Percentiles rank a stretch among this genome's conserved stretches.
phyloP scores from a whole-genome alignment of 2,888 invertebrate species.

The Ptychoptera contaminata region DNA sequence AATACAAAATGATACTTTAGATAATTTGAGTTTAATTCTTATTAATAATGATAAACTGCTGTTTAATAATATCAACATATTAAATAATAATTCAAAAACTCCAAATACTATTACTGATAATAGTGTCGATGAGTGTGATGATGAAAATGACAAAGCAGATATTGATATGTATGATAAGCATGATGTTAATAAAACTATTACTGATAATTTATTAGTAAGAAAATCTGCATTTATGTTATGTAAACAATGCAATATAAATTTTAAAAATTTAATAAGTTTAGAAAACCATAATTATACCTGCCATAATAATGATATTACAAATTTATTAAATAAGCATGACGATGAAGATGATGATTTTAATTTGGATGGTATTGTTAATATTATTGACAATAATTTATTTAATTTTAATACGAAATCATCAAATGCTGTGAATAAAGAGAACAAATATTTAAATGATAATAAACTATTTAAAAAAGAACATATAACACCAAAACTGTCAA shows the following conservation, averaged over 20 bases:
- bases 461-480: too few species aligned
- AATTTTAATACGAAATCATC: too few species aligned
- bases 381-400: too few species aligned
- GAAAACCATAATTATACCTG: slow-evolving; percentile 4
- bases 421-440: too few species aligned
- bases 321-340: background rate
- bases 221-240: background rate
- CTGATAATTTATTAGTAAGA: too few species aligned
- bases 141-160: background rate
- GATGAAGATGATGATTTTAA: background rate
- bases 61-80: too few species aligned
- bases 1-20: background rate
- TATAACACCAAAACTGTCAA: too few species aligned
- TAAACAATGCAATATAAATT: slow-evolving; percentile 3
- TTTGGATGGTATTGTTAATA: too few species aligned
- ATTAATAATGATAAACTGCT: background rate
- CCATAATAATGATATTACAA: slow-evolving; percentile 4
- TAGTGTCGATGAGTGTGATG: background rate
- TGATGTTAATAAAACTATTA: too few species aligned
- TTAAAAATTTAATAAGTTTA: slow-evolving; percentile 2
- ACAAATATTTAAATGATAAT: too few species aligned
- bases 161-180: background rate
- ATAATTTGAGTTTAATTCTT: background rate
- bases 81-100: too few species aligned
- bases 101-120: too few species aligned